Evolutionary conservation across 2,113 vertebrate species (phyloP), one percentile per base, ranked within the genome.

Genomic region (Eleginops maclovinus): DNA sequence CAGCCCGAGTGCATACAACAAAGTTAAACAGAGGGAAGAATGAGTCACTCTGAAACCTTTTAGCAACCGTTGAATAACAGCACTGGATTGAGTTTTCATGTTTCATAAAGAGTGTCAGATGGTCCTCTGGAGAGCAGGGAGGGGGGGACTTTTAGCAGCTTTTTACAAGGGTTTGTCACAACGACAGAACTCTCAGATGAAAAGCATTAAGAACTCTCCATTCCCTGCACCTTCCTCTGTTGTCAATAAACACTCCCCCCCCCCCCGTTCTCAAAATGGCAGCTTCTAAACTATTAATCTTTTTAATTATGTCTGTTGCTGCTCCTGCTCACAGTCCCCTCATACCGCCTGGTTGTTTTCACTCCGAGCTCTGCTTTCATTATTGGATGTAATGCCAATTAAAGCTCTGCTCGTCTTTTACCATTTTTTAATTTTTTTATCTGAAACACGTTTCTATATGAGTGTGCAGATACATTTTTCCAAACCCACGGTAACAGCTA

Each of bases 71-170:
- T 44, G 61, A 21, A 55, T 46, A 53, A 71, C 36, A 66, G 72
- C 77, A 83, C 87, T 89, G 22, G 59, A 88, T 74, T 56, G 74
- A 51, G 15, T 72, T 75, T 73, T 53, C 49, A 15, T 85, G 75
- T 84, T 78, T n/a, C 17, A 3, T 1, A 49, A 17, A 49, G 2
- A 9, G 21, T 53, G 51, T 54, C 11, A 70, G 63, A 62, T 36
- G 4, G 58, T 14, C n/a, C 63, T n/a, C 2, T 43, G 58, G 8
- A 8, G 31, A 66, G 55, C 1, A n/a, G n/a, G n/a, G n/a, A n/a
- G 13, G 24, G 15, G 21, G 1, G 14, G 17, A 16, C 2, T 81
- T 87, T 91, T 84, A 88, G 72, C 86, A 84, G 58, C 61, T 79
- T 41, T 68, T 55, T 79, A 19, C 46, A 7, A 44, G 7, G 19